A percentile compares a stretch with the other conserved stretches of the same genome.
Conservation (phyloP, 2,113 vertebrate species). For the Maccullochella peelii region DNA sequence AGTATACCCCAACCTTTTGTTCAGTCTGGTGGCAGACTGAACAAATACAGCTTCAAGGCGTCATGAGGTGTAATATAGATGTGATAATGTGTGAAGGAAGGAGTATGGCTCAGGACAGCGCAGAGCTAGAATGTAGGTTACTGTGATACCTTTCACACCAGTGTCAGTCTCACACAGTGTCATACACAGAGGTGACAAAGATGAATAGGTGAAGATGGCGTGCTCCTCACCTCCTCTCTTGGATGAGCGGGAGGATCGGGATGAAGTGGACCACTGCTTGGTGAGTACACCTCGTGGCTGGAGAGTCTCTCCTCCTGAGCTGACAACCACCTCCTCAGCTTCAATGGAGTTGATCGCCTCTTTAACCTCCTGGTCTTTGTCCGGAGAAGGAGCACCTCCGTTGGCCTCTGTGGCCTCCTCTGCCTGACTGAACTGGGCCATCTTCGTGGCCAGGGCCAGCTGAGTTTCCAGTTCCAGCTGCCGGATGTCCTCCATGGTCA, state of each 20-base stretch:
- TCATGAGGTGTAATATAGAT: constrained; percentile 6
- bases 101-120: neutral
- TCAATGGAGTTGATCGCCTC: constrained; percentile 84
- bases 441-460: constrained; percentile 92
- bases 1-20: neutral
- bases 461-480: constrained; percentile 96
- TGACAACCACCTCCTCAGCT: constrained; percentile 77
- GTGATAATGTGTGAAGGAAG: constrained; percentile 20
- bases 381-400: constrained; percentile 70
- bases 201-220: neutral
- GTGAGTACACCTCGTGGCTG: constrained; percentile 90
- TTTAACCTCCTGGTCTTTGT: constrained; percentile 82
- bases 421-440: constrained; percentile 90
- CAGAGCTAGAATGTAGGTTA: neutral
- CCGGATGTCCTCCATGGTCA: constrained; percentile 97
- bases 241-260: constrained; percentile 94
- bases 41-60: constrained; percentile 2
- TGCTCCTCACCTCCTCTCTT: constrained; percentile 93
- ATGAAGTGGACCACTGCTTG: constrained; percentile 99
- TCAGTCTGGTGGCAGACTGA: constrained; percentile 16
- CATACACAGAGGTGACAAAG: neutral
- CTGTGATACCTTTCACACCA: too few relatives aligned
- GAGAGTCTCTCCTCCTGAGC: constrained; percentile 81
- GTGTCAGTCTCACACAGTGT: constrained; percentile 1
- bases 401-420: constrained; percentile 82